Base-by-base conservation (phyloP, 2,888 invertebrate genomes). In the Siphlonurus alternatus region DNA sequence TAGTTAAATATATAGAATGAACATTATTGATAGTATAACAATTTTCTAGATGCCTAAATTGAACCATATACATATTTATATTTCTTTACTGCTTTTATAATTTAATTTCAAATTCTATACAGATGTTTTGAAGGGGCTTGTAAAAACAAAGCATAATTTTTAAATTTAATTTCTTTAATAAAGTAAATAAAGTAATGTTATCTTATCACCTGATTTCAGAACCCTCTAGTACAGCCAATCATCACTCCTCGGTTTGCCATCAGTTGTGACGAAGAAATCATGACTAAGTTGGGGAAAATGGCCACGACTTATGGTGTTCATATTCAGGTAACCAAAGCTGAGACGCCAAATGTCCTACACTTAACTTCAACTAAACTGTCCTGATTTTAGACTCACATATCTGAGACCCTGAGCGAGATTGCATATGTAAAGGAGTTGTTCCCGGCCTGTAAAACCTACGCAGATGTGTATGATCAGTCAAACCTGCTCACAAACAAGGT, bases 191-290 rank as follows among this genome's bases (percentile, higher is more conserved):
- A n/a, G n/a, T n/a, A n/a, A 23, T 23, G n/a, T n/a, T 23, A 61
- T 15, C 2, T 5, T 23, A 38, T 5, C 38, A 38, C 15, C 15
- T 10, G 5, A 65, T 76, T 82, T 67, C 75, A 88, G 86, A 84
- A 80, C 73, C 78, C 83, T 24, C 76, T 90, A 62, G 81, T 94
- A 0, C 77, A 82, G 68, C 91, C 93, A 0, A 80, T 89, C 2
- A 83, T 95, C 25, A 92, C 93, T 1, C 94, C 94, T 56, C 67
- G 79, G 70, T 94, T 93, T 78, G 93, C 92, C 2, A 72, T 91
- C 20, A 87, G 88, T 70, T 89, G 93, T 72, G 83, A 86, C 66
- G 78, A 80, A 71, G 76, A 83, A n/a, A 78, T 91, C 3, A 82
- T 94, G 81, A 77, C 74, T 64, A 77, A 80, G 24, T 76, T 95